Conservation (phyloP, 1,140 invertebrate species). For the Pemphigus obesinymphae region DNA sequence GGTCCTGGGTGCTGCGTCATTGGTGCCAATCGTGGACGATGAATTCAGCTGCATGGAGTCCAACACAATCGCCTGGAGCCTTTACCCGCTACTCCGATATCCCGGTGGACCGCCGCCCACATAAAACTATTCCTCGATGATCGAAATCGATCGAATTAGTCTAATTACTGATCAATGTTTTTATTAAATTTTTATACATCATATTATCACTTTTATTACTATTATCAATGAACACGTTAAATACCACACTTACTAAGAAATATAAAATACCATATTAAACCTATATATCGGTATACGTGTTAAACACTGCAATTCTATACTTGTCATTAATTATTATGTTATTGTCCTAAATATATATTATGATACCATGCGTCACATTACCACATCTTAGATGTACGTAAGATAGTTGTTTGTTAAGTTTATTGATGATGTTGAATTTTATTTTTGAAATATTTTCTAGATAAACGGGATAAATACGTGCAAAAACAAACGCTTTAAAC, state of each 20-base stretch:
- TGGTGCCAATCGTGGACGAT: constrained; percentile 79
- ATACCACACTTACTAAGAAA: too few relatives aligned
- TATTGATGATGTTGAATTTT: not conserved
- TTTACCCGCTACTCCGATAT: constrained; percentile 81
- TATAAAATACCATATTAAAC: too few relatives aligned
- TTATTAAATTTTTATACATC: not conserved
- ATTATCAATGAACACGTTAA: not conserved
- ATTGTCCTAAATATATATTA: not conserved
- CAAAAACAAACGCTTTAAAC: constrained; percentile 12
- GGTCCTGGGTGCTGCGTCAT: constrained; percentile 78
- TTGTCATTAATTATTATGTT: not conserved
- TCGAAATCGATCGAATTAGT: not conserved
- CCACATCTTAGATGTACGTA: too few relatives aligned
- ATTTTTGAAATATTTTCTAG: not conserved
- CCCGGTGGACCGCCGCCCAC: constrained; percentile 84
- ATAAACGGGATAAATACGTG: not conserved
- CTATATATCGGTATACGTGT: too few relatives aligned
- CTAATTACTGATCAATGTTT: not conserved
- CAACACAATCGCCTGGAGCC: constrained; percentile 72
- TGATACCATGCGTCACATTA: not conserved
- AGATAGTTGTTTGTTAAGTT: not conserved
- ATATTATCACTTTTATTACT: not conserved
- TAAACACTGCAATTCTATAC: too few relatives aligned
- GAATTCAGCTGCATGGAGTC: constrained; percentile 77
- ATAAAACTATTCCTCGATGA: constrained; percentile 52